These are phyloP conservation scores for Philypnodon macrostomus DNA, from an alignment of 2,797 vertebrate genomes.

Conservation along the genomic window DNA sequence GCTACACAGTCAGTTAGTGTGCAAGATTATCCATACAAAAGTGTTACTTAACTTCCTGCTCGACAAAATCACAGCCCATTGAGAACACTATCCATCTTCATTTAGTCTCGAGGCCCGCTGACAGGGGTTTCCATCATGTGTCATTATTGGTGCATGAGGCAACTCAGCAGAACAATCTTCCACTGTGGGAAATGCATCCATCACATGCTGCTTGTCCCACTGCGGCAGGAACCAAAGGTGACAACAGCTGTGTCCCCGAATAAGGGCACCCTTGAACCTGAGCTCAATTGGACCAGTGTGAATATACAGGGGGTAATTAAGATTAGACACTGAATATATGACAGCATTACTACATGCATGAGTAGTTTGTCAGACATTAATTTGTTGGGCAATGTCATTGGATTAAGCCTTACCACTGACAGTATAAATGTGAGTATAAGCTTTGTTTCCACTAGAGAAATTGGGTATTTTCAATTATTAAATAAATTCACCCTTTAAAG, in stretches of 20 bases:
- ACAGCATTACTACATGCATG: slow-evolving; percentile 43
- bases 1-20: slow-evolving; percentile 58
- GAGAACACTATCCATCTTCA: slow-evolving; percentile 78
- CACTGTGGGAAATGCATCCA: slow-evolving; percentile 76
- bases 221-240: slow-evolving; percentile 57
- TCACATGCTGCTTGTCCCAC: slow-evolving; percentile 68
- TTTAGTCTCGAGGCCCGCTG: slow-evolving; percentile 72
- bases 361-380: slow-evolving; percentile 48
- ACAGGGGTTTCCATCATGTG: slow-evolving; percentile 83
- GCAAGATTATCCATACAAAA: slow-evolving; percentile 66
- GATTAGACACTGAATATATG: slow-evolving; percentile 50
- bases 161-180: slow-evolving; percentile 74
- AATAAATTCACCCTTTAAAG: no score
- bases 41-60: slow-evolving; percentile 69
- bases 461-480: no score
- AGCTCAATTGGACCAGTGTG: slow-evolving; percentile 23
- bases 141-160: slow-evolving; percentile 82
- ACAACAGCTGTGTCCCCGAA: slow-evolving; percentile 45
- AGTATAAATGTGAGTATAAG: slow-evolving; percentile 16
- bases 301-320: slow-evolving; percentile 62
- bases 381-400: slow-evolving; percentile 35
- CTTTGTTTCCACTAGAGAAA: neutral
- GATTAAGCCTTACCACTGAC: slow-evolving; percentile 45
- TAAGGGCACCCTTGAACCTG: slow-evolving; percentile 53
- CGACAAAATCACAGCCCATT: slow-evolving; percentile 78